phyloP scores from a whole-genome alignment of 1,140 invertebrate species.

The Drosophila obscura region DNA sequence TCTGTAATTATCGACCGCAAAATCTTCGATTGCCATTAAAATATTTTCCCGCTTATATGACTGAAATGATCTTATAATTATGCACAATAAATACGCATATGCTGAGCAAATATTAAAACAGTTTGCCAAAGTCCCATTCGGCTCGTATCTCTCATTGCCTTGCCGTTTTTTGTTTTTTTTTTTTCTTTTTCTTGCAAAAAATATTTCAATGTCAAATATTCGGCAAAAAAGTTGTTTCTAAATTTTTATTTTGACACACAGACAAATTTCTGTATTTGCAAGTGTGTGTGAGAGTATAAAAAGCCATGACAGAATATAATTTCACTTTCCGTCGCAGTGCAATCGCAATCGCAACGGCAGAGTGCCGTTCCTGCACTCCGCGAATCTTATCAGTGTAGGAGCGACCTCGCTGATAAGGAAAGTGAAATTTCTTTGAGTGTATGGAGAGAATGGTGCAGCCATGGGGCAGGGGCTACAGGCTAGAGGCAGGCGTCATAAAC shows the following conservation, averaged over 20 bases:
- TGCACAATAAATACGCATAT: not conserved
- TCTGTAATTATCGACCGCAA: no score
- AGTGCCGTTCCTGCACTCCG: conserved; percentile 42
- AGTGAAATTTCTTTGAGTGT: conserved; percentile 62
- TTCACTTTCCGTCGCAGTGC: conserved; percentile 30
- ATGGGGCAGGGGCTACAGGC: no score
- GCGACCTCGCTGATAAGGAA: conserved; percentile 71
- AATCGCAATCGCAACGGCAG: conserved; percentile 56
- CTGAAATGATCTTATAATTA: no score
- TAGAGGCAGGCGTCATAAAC: conserved; percentile 23
- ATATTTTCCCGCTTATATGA: no score
- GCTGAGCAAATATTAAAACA: conserved; percentile 66
- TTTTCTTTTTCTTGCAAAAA: conserved; percentile 29
- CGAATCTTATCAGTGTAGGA: conserved; percentile 61
- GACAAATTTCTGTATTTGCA: not conserved
- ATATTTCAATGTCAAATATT: conserved; percentile 73
- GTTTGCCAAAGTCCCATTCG: conserved; percentile 51
- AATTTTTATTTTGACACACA: conserved; percentile 17
- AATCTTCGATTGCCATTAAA: no score
- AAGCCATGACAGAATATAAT: conserved; percentile 68
- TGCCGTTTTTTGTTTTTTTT: not conserved
- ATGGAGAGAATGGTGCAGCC: not conserved
- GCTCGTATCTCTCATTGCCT: conserved; percentile 40
- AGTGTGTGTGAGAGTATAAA: conserved; percentile 35
- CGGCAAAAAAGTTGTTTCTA: conserved; percentile 35